Evolutionary conservation across 2,113 vertebrate genomes (phyloP).

Genomic region (Hirundichthys speculiger): DNA sequence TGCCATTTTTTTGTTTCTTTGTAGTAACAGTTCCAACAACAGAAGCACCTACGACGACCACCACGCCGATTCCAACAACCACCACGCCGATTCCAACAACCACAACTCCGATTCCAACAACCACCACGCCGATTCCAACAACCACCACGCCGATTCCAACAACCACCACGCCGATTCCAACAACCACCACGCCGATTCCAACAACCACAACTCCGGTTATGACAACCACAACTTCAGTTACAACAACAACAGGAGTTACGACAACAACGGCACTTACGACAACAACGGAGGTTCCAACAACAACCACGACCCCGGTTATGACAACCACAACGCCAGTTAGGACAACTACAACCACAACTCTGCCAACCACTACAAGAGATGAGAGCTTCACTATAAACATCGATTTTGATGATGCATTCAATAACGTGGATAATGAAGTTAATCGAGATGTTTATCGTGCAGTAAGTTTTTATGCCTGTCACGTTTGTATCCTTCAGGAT

Average conservation of each 20-base stretch:
- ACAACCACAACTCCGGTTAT: not conserved
- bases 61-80: not conserved
- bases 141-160: not conserved
- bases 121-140: not conserved
- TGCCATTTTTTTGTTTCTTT: too few species aligned
- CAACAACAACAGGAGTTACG: fast-evolving
- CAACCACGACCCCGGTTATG: not conserved
- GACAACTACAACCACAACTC: not conserved
- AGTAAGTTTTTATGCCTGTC: conserved; percentile 24
- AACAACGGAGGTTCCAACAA: too few species aligned
- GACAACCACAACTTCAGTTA: not conserved
- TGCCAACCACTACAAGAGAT: not conserved
- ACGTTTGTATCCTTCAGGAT: not conserved
- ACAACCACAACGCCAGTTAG: not conserved
- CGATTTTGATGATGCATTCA: not conserved
- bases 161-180: too few species aligned
- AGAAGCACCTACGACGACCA: not conserved
- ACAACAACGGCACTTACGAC: not conserved
- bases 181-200: not conserved
- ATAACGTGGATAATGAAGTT: fast-evolving
- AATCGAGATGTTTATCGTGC: fast-evolving
- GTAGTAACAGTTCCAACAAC: too few species aligned
- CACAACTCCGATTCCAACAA: not conserved
- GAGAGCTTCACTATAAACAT: not conserved
- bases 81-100: not conserved